Evolutionary conservation across 2,113 vertebrate genomes (phyloP).

Genomic region (Oxyruncus cristatus): DNA sequence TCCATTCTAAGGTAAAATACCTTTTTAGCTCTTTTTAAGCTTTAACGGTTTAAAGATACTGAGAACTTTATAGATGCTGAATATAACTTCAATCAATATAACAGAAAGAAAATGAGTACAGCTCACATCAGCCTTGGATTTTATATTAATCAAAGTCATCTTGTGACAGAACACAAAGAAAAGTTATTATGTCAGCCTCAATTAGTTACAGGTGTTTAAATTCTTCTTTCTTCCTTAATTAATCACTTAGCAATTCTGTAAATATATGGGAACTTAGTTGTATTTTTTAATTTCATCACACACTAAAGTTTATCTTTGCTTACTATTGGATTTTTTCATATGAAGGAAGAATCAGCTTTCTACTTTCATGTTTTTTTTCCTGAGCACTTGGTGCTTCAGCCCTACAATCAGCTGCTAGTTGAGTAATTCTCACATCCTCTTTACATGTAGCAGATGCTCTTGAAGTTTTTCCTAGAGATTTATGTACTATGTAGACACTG

Average conservation of each 20-base stretch:
- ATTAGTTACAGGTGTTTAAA: background rate
- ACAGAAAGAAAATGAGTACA: background rate
- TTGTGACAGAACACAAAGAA: background rate
- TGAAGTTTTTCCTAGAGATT: background rate
- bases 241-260: background rate
- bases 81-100: background rate
- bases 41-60: background rate
- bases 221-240: background rate
- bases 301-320: background rate
- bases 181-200: background rate
- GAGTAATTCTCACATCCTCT: constrained; percentile 5
- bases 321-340: background rate
- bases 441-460: background rate
- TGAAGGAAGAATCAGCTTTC: background rate
- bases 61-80: background rate
- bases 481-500: background rate
- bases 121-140: background rate
- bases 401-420: constrained; percentile 2
- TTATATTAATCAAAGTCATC: background rate
- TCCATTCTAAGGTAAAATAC: background rate
- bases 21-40: background rate
- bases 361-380: background rate
- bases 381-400: background rate
- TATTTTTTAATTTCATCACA: background rate
- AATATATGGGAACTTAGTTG: background rate